Conservation (phyloP, 2,888 invertebrate genomes). For the Ashinkailepas kermadecensis region DNA sequence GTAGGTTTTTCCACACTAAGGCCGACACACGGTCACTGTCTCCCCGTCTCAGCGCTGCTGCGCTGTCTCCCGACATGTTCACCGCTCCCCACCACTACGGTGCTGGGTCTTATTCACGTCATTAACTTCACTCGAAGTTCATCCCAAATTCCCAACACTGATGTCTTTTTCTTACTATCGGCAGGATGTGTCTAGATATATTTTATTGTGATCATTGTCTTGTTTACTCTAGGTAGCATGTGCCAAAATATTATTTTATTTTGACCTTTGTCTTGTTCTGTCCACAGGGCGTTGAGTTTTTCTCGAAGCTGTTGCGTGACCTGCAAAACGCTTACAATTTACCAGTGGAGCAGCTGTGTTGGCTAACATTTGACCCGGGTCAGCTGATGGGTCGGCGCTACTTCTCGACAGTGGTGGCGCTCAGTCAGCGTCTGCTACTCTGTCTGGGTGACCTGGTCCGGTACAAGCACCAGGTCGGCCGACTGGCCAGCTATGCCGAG, state of each 20-base stretch:
- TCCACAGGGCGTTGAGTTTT: neutral
- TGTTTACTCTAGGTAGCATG: too few relatives aligned
- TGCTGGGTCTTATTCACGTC: neutral
- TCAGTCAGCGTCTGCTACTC: slow-evolving; percentile 68
- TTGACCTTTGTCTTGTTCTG: neutral
- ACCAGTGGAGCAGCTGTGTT: neutral
- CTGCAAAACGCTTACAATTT: neutral
- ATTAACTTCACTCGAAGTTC: too few relatives aligned
- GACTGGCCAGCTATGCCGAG: neutral
- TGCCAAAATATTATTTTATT: too few relatives aligned
- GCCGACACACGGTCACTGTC: too few relatives aligned
- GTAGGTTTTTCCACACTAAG: neutral
- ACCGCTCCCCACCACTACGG: too few relatives aligned
- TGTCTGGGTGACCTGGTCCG: slow-evolving; percentile 87
- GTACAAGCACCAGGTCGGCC: slow-evolving; percentile 63
- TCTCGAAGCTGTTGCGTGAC: neutral
- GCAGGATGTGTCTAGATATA: too few relatives aligned
- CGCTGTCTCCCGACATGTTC: too few relatives aligned
- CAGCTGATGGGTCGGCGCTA: slow-evolving; percentile 60
- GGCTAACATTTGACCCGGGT: slow-evolving; percentile 43
- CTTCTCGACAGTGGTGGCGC: slow-evolving; percentile 67
- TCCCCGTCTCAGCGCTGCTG: too few relatives aligned
- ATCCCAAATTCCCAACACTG: too few relatives aligned
- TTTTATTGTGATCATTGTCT: too few relatives aligned
- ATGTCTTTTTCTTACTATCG: too few relatives aligned